Evolutionary conservation across 2,888 invertebrate genomes (phyloP).

Genomic region (Drosophila vallismaia): DNA sequence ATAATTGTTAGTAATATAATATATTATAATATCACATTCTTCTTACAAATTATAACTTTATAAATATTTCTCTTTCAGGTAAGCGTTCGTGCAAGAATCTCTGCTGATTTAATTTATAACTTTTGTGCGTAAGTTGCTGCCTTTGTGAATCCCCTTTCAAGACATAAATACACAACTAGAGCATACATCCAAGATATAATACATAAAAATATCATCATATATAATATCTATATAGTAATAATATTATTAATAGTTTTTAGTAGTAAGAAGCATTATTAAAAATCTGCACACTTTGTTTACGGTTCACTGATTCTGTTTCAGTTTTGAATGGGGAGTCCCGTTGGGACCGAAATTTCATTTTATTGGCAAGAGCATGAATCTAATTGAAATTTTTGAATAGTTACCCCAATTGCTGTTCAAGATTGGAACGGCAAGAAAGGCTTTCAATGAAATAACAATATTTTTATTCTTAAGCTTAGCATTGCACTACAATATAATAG

Average conservation of each 20-base stretch:
- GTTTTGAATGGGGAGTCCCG: conserved; percentile 61
- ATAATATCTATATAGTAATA: conserved; percentile 1
- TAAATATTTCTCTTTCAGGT: conserved; percentile 47
- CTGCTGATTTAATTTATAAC: conserved; percentile 7
- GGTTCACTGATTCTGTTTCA: conserved; percentile 67
- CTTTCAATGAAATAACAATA: conserved; percentile 18
- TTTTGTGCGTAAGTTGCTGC: conserved; percentile 57
- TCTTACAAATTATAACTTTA: background rate
- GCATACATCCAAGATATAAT: conserved; percentile 22
- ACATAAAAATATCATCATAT: background rate
- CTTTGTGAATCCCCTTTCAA: background rate
- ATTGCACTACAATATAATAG: conserved; percentile 45
- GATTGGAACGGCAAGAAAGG: conserved; percentile 51
- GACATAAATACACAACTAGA: conserved; percentile 14
- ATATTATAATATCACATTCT: too few species aligned
- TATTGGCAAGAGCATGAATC: conserved; percentile 67
- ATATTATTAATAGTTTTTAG: conserved; percentile 21
- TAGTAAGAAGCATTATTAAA: conserved; percentile 46
- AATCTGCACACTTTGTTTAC: conserved; percentile 68
- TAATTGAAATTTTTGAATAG: conserved; percentile 31
- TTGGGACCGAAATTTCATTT: conserved; percentile 41
- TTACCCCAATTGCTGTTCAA: conserved; percentile 56
- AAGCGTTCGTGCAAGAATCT: conserved; percentile 52
- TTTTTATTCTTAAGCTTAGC: conserved; percentile 47
- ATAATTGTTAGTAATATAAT: too few species aligned